These are phyloP conservation scores for Steromphala cineraria DNA, from an alignment of 2,888 invertebrate species.

Conservation along the genomic window DNA sequence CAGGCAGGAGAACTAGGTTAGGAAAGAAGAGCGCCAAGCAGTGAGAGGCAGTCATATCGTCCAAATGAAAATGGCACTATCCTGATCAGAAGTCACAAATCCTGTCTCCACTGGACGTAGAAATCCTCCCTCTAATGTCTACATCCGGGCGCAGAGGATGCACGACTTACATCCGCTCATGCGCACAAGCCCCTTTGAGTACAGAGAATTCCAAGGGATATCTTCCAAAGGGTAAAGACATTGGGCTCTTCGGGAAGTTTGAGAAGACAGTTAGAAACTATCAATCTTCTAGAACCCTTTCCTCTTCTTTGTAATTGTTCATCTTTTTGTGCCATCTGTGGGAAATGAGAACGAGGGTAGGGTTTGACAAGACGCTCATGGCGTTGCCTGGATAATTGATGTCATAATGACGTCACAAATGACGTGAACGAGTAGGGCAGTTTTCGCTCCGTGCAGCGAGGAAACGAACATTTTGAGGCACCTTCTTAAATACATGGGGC, in stretches of 20 bases:
- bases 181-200: not conserved
- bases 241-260: no score
- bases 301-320: not conserved
- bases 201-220: not conserved
- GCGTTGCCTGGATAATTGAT: not conserved
- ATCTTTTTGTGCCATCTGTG: not conserved
- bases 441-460: no score
- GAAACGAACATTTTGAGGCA: no score
- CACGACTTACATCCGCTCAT: not conserved
- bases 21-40: not conserved
- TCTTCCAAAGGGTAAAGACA: no score
- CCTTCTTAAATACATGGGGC: no score
- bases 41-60: not conserved
- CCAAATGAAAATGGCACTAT: constrained; percentile 6
- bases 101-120: constrained; percentile 12
- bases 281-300: not conserved
- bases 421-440: no score
- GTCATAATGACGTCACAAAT: constrained; percentile 6
- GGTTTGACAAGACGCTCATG: constrained; percentile 1
- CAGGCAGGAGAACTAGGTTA: not conserved
- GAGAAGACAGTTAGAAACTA: not conserved
- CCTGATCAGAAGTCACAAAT: not conserved
- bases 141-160: constrained; percentile 2
- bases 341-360: not conserved
- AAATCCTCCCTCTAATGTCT: not conserved